These are phyloP conservation scores for Acronicta psi DNA, from an alignment of 2,888 invertebrate species.

Conservation along the genomic window DNA sequence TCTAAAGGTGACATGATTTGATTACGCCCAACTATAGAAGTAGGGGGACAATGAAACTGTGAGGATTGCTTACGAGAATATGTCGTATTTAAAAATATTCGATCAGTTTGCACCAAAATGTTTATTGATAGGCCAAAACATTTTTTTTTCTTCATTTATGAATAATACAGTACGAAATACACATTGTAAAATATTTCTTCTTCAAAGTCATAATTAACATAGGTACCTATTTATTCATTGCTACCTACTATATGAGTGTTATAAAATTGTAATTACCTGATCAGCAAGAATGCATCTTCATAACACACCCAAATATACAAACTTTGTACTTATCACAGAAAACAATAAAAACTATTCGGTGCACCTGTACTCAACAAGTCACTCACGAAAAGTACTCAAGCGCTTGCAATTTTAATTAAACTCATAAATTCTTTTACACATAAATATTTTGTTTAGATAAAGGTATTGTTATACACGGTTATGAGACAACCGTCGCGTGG, in stretches of 20 bases:
- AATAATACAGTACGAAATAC: constrained; percentile 7
- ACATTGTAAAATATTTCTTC: neutral
- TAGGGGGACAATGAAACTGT: neutral
- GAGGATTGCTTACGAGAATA: no score
- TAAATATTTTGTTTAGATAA: constrained; percentile 48
- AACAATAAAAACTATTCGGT: constrained; percentile 29
- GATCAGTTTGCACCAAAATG: neutral
- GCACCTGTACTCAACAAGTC: constrained; percentile 34
- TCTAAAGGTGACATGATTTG: constrained; percentile 28
- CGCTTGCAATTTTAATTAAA: constrained; percentile 26
- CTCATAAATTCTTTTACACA: constrained; percentile 32
- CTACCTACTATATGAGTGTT: neutral
- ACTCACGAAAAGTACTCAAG: constrained; percentile 22
- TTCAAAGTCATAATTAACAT: neutral
- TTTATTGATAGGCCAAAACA: constrained; percentile 6
- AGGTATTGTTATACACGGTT: constrained; percentile 24
- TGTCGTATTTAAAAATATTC: neutral
- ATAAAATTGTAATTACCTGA: constrained; percentile 44
- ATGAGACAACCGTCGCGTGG: constrained; percentile 30
- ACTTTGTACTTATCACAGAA: constrained; percentile 39
- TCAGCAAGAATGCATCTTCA: constrained; percentile 32
- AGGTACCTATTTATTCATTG: no score
- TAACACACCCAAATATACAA: constrained; percentile 46
- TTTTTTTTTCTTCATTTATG: constrained; percentile 1
- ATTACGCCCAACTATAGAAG: constrained; percentile 7